Evolutionary conservation across 2,888 invertebrate species (phyloP).

Genomic region (Pyralis farinalis): DNA sequence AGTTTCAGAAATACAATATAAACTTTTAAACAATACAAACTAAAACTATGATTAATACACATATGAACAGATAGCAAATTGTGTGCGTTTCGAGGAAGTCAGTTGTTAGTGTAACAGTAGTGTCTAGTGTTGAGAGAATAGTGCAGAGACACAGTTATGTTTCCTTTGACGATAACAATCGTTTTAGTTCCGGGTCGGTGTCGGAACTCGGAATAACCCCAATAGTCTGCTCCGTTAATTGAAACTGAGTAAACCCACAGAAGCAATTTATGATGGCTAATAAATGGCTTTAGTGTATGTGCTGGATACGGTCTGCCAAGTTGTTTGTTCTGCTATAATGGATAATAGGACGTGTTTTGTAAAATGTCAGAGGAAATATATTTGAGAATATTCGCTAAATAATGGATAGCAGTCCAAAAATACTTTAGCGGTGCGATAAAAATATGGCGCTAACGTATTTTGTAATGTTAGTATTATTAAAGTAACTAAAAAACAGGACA

Average conservation of each 20-base stretch:
- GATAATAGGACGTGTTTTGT: slow-evolving; percentile 15
- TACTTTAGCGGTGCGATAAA: too few relatives aligned
- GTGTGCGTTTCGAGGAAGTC: background rate
- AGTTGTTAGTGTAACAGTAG: background rate
- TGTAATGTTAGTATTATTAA: too few relatives aligned
- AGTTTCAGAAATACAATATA: too few relatives aligned
- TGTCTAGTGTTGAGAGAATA: background rate
- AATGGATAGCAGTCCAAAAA: too few relatives aligned
- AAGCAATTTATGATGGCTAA: slow-evolving; percentile 55
- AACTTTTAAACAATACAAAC: too few relatives aligned
- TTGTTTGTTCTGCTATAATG: slow-evolving; percentile 42
- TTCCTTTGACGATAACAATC: slow-evolving; percentile 23
- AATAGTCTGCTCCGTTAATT: slow-evolving; percentile 37
- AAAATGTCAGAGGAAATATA: slow-evolving; percentile 1
- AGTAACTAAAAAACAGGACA: too few relatives aligned
- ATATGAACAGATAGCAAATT: background rate
- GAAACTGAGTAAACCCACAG: slow-evolving; percentile 52
- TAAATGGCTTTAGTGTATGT: slow-evolving; percentile 33
- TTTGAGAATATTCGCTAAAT: background rate
- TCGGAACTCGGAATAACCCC: slow-evolving; percentile 31
- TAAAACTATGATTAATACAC: too few relatives aligned
- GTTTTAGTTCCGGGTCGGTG: slow-evolving; percentile 24
- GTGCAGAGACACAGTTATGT: slow-evolving; percentile 11
- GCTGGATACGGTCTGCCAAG: slow-evolving; percentile 34
- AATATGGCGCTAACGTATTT: too few relatives aligned